Evolutionary conservation across 2,888 invertebrate species (phyloP), one percentile per base, ranked within the genome.

Genomic region (Mythimna pallens): DNA sequence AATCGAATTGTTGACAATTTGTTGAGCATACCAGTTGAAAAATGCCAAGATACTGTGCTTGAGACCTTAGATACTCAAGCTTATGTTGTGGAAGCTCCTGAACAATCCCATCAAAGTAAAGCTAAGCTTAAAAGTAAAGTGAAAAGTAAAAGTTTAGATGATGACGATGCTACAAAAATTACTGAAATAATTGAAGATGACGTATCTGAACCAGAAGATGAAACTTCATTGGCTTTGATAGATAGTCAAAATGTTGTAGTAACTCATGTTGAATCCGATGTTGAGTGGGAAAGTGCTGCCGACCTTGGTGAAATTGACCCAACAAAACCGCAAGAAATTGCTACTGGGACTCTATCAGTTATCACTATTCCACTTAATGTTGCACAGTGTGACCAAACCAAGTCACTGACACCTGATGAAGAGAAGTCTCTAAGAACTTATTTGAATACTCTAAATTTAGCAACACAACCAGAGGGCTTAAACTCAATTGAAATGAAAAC

Each of bases 221-320:
- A 92, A 50, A 89, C 87, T 73, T 84, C 84, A 52, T 82, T 94
- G 57, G 90, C 93, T 68, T 88, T 96, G 73, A 92, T 95, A 70
- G 96, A 96, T 71, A 94, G 93, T 76, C 95, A 92, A 85, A 95
- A 95, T 85, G 95, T 97, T 17, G 90, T 97, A 40, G 95, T 98
- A 20, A 96, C 97, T 55, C 98, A 98, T 91, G 97, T 96, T 34
- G 97, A 97, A 73, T 97, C 97, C 0, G 97, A 97, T 82, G 92
- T 96, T 54, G 97, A 97, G 85, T 97, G 97, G 96, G 97, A 97
- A 88, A 94, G 94, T 82, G 92, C 95, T 1, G 93, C 94, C 65
- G 95, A 96, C 52, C 86, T 97, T 57, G 84, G 90, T 58, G 86
- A 93, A 70, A 86, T 89, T 62, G 75, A 86, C 17, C 65, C 72